Evolutionary conservation across 1,140 invertebrate genomes (phyloP), one percentile per base, ranked within the genome.

Genomic region (Bombus confusus): DNA sequence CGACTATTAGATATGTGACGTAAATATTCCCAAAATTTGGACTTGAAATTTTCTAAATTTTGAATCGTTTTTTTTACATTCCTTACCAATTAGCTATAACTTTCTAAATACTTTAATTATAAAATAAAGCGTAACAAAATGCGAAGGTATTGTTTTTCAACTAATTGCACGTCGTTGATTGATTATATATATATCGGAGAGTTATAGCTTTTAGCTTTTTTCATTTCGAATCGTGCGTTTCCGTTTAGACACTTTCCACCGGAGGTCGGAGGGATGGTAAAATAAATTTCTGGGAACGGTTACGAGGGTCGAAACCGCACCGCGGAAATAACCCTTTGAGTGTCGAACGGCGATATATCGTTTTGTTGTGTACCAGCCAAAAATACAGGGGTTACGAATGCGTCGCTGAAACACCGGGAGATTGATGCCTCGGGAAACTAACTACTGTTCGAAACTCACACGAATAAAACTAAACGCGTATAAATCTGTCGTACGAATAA

Each of bases 231-330:
- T 25, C 41, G 12, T n/a, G 34, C 47, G 37, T 72, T 73, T 81
- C 37, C 69, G 79, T 9, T 72, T 31, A 68, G 73, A 77, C 31
- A 66, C 4, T 68, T 41, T 25, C 18, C 22, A 52, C 28, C 28
- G 12, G 12, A 52, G 47, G 47, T 18, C 47, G 5, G 15, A 4
- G 52, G 18, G 28, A 6, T 1, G 18, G 43, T 78, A 39, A 78
- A 77, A 83, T 77, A 77, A 83, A 77, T 83, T 83, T 83, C 18
- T 34, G n/a, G 74, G 9, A 77, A 83, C 74, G 43, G 74, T 77
- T 69, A 41, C 81, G 74, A 59, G 81, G 62, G 62, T n/a, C 22
- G 47, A 52, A 68, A 75, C 74, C 74, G 15, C 81, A 47, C n/a
- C 15, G 73, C 25, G 77, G 62, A 68, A 83, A 77, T 77, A 69